phyloP scores from a whole-genome alignment of 2,113 vertebrate genomes.

The Lutjanus erythropterus region DNA sequence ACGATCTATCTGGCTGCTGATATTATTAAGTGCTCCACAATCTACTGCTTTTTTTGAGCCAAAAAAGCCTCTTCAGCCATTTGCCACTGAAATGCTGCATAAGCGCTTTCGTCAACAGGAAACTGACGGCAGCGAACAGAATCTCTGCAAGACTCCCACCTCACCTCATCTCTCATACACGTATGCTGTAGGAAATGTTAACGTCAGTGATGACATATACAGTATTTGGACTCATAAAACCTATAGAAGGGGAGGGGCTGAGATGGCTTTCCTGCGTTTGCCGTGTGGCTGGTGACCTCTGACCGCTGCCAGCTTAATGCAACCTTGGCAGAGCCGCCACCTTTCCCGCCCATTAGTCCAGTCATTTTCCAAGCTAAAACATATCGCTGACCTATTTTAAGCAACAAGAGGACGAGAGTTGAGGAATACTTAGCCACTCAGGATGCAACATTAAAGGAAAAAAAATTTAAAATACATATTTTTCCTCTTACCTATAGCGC shows the following conservation, averaged over 20 bases:
- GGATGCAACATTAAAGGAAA: not conserved
- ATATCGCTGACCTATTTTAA: constrained; percentile 86
- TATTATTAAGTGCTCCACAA: constrained; percentile 59
- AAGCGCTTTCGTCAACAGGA: constrained; percentile 61
- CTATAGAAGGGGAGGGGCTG: constrained; percentile 68
- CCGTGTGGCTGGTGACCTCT: constrained; percentile 84
- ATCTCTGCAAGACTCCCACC: constrained; percentile 28
- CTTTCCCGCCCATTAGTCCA: constrained; percentile 88
- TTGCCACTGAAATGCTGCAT: constrained; percentile 64
- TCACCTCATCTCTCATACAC: constrained; percentile 10
- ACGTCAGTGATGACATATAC: constrained; percentile 85
- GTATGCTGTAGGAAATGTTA: constrained; percentile 2
- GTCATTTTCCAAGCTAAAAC: constrained; percentile 84
- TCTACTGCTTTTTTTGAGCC: constrained; percentile 19
- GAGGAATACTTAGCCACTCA: not conserved
- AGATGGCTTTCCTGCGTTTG: constrained; percentile 87
- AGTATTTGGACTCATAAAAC: constrained; percentile 88
- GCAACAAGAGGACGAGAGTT: constrained; percentile 12
- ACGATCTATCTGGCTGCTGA: constrained; percentile 38
- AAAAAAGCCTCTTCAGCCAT: constrained; percentile 64
- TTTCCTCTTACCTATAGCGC: no score
- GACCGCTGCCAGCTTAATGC: constrained; percentile 90
- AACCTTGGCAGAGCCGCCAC: constrained; percentile 88
- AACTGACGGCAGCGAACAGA: constrained; percentile 31
- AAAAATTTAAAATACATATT: no score